Evolutionary conservation across 2,113 vertebrate genomes (phyloP).

Genomic region (Heterocephalus glaber): DNA sequence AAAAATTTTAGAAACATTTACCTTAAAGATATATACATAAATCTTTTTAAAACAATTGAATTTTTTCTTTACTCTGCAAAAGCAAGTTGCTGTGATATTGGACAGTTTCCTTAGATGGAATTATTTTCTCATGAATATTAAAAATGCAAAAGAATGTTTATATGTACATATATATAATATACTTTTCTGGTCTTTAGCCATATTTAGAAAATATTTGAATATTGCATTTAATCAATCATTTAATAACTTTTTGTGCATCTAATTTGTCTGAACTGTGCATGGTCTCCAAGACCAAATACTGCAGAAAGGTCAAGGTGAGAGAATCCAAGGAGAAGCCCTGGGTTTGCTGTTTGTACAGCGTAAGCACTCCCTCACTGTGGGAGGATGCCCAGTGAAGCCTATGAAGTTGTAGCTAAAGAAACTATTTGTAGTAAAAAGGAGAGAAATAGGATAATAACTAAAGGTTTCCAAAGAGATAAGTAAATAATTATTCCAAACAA

Average conservation of each 20-base stretch:
- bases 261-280: neutral
- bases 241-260: neutral
- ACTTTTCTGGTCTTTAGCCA: neutral
- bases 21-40: neutral
- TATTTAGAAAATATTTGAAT: neutral
- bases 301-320: neutral
- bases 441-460: neutral
- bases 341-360: neutral
- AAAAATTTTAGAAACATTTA: neutral
- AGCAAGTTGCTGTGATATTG: neutral
- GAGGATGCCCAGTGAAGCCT: neutral
- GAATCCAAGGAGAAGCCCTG: neutral
- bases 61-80: constrained; percentile 25
- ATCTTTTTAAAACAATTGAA: neutral
- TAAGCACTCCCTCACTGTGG: neutral
- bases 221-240: neutral
- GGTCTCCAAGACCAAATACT: neutral
- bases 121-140: constrained; percentile 33
- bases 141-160: neutral
- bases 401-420: neutral
- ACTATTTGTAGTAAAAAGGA: neutral
- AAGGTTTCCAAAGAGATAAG: neutral
- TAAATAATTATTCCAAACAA: neutral
- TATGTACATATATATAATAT: neutral
- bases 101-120: neutral